Base-by-base conservation (phyloP, 2,113 vertebrate species). In the Egretta garzetta region DNA sequence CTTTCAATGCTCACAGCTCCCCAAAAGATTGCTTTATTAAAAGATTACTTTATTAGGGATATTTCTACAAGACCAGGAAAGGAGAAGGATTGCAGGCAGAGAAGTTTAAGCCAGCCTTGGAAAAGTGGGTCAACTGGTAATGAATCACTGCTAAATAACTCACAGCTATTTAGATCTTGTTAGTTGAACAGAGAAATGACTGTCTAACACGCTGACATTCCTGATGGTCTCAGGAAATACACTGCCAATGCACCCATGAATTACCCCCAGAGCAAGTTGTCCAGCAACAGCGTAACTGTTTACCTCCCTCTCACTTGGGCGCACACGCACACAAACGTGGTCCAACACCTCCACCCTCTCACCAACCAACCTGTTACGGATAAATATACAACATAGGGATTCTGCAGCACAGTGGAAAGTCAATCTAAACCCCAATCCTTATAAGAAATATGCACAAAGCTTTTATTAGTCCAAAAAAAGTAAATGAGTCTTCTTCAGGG, bases 291-390 rank as follows among this genome's bases (percentile, higher is more conserved):
- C 56, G 30, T 3, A 64, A 92, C 26, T 55, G 17, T 86, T 67
- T 90, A 22, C 56, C 33, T 49, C 33, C 26, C 59, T 64, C 19
- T 22, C 33, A 37, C 11, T 14, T n/a, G n/a, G 58, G 32, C 24
- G 49, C 27, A 43, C 13, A 12, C 2, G 5, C 11, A 58, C 1
- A 1, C 0, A 0, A 74, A 32, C 14, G 26, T 22, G 19, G 20
- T 50, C 75, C 1, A 2, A 52, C 32, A 52, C 32, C 12, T 76
- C 53, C 41, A 17, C 16, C 10, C 17, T 60, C 37, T 53, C 53
- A 8, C 26, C 4, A 7, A 26, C 52, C 49, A 41, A 14, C 10
- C 26, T 67, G 50, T 20, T 15, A 22, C 0, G 1, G 28, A 28
- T 30, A 79, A 93, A 53, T 14, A 41, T 23, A 77, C 59, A 62